Conservation (phyloP, 2,797 vertebrate species). For the Sternotherus odoratus region DNA sequence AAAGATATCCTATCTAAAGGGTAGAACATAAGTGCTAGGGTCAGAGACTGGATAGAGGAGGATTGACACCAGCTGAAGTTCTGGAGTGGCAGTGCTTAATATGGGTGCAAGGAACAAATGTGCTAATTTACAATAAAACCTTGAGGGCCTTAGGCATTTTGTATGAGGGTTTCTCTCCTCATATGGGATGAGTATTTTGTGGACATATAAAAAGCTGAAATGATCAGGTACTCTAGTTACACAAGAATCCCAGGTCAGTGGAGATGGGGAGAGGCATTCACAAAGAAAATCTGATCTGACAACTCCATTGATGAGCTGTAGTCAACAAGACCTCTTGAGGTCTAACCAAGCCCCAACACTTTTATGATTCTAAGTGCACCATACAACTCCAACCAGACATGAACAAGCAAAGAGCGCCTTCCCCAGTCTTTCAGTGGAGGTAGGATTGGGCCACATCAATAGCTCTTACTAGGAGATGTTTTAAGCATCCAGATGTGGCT, state of each 20-base stretch:
- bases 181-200: not conserved
- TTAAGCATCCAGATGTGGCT: not conserved
- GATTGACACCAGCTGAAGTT: not conserved
- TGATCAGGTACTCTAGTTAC: not conserved
- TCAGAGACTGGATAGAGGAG: constrained; percentile 15
- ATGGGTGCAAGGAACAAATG: not conserved
- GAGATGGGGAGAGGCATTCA: not conserved
- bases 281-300: not conserved
- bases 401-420: not conserved
- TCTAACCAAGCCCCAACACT: not conserved
- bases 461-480: not conserved
- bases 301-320: not conserved
- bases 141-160: not conserved
- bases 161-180: not conserved
- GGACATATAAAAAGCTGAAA: not conserved
- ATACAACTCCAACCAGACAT: not conserved
- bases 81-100: constrained; percentile 26
- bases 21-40: not conserved
- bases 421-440: not conserved
- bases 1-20: constrained; percentile 22
- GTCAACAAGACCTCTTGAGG: not conserved
- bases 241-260: not conserved
- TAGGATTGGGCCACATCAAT: not conserved
- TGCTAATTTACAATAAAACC: constrained; percentile 43
- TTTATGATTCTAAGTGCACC: not conserved